Evolutionary conservation across 2,113 vertebrate species (phyloP), one percentile per base, ranked within the genome.

Genomic region (Lophotis ruficrista): DNA sequence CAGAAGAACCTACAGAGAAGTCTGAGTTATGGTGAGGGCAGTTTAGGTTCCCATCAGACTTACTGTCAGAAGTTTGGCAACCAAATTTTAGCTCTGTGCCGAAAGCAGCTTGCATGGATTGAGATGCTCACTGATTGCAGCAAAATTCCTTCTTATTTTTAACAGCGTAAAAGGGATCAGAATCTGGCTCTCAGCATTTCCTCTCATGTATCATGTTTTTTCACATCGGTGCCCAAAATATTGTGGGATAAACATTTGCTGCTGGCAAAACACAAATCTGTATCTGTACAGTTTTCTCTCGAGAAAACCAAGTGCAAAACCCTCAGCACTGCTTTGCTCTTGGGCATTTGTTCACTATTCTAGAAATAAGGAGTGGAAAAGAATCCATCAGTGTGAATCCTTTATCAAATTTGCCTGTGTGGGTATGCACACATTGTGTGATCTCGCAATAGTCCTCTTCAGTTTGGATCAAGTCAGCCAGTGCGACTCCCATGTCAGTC

Each of bases 331-430:
- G 54, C 50, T 77, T 94, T 70, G 88, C 85, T 92, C 76, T 75
- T 60, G 80, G 90, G 83, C 68, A 56, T 87, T 95, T 93, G 56
- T 75, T 94, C 88, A 79, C 79, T 79, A 31, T 48, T 56, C 51
- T 73, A 81, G 88, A 94, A 93, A 78, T 37, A 89, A 90, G 93
- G 51, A 83, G 58, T 58, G 56, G 72, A 92, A 96, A 95, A 78
- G 62, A 57, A n/a, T 33, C 71, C 86, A 69, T 89, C 90, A 86
- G 60, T n/a, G 56, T 88, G 72, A 86, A 86, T 90, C 56, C 38
- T 81, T 64, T 86, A 60, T 60, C 58, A 66, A 37, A 76, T 23
- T 62, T 0, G 1, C 38, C 68, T 12, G 4, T 27, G 43, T 54
- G 43, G 35, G 33, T 51, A 61, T 51, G 71, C 53, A 35, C 70